Base-by-base conservation (phyloP, 2,888 invertebrate genomes). In the Euclidia mi region DNA sequence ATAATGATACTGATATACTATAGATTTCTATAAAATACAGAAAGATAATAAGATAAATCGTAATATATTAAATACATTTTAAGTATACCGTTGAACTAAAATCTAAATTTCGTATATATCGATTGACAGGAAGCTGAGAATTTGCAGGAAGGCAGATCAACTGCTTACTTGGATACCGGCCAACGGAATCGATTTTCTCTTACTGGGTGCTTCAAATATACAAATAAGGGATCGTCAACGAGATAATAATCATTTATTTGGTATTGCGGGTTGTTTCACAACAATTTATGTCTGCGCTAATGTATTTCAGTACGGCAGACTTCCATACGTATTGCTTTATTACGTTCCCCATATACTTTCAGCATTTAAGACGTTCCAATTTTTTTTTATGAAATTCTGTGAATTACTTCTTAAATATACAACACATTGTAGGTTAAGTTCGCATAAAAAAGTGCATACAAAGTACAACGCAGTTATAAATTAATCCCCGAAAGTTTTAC, bases 131-230 rank as follows among this genome's bases (percentile, higher is more conserved):
- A 50, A 45, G 40, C 20, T 52, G 40, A 34, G 44, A 59, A 47
- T 47, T 57, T 15, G 14, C 35, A 57, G 50, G 43, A 55, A 66
- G 47, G 47, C 43, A 55, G 34, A 53, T 32, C 15, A 44, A 55
- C 40, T 32, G 31, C 42, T 57, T 49, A 66, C 52, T 81, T 84
- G 82, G 83, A 63, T 46, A 64, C 47, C 65, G 44, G 85, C 84
- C 84, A 85, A 78, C 66, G 12, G 31, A 67, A 84, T 85, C 73
- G 82, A 84, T 84, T 82, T 81, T 75, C 59, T 47, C 56, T 56
- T 46, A 58, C 56, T 55, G 52, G 49, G 46, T 46, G 62, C 29
- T 35, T 3, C 31, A 50, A 49, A 57, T 45, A 49, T 34, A 50
- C 42, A 44, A 38, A 35, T 34, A 41, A 35, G 20, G 45, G 20